Percentiles rank a stretch among this genome's conserved stretches.
Conservation (phyloP, 2,888 invertebrate genomes). For the Drosophila falleni region DNA sequence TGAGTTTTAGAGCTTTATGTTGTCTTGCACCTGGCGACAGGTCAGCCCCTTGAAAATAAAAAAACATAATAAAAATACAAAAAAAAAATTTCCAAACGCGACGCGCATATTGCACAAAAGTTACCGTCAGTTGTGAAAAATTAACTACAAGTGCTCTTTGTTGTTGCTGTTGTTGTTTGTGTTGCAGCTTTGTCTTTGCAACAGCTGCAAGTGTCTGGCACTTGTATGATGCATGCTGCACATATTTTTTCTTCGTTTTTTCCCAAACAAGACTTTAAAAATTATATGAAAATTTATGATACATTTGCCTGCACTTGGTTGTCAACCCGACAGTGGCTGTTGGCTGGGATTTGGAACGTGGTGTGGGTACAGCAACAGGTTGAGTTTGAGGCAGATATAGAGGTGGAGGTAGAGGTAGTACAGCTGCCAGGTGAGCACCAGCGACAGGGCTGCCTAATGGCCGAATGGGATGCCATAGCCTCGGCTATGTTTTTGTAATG, state of each 20-base stretch:
- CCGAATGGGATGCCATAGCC: slow-evolving; percentile 41
- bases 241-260: slow-evolving; percentile 41
- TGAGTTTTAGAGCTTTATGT: slow-evolving; percentile 54
- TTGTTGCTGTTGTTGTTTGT: slow-evolving; percentile 29
- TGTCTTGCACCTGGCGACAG: slow-evolving; percentile 76
- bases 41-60: slow-evolving; percentile 47
- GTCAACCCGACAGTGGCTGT: slow-evolving; percentile 64
- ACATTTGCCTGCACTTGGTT: slow-evolving; percentile 79
- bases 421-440: slow-evolving; percentile 52
- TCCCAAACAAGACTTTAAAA: slow-evolving; percentile 73
- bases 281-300: slow-evolving; percentile 80
- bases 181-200: slow-evolving; percentile 57
- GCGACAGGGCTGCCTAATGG: slow-evolving; percentile 53
- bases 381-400: slow-evolving; percentile 14
- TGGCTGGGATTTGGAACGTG: slow-evolving; percentile 32
- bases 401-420: slow-evolving; percentile 15
- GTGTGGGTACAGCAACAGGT: slow-evolving; percentile 30
- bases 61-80: background rate
- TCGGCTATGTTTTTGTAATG: slow-evolving; percentile 37
- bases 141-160: slow-evolving; percentile 75
- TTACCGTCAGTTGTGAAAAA: slow-evolving; percentile 77
- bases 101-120: slow-evolving; percentile 74
- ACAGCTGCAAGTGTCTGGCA: slow-evolving; percentile 78
- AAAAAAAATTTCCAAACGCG: slow-evolving; percentile 46
- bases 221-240: slow-evolving; percentile 59